Evolutionary conservation across 2,888 invertebrate species (phyloP).

Genomic region (Eupithecia centaureata): DNA sequence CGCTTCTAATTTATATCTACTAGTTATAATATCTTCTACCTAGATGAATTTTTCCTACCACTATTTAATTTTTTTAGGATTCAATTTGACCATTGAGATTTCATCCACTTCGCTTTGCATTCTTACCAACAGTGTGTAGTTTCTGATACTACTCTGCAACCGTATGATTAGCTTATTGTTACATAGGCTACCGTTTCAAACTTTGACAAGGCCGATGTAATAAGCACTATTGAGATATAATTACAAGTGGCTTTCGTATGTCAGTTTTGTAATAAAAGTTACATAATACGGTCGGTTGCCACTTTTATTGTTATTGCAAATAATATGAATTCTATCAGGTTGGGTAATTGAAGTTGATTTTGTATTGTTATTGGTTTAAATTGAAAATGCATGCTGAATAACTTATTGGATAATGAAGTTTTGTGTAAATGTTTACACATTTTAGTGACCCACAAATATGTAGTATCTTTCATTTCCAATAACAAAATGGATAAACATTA

Average conservation of each 20-base stretch:
- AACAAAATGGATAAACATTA: no score
- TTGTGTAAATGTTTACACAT: not conserved
- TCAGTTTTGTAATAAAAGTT: conserved; percentile 52
- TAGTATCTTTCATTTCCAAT: no score
- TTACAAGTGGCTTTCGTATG: conserved; percentile 58
- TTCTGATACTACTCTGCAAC: conserved; percentile 58
- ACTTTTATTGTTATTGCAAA: conserved; percentile 38
- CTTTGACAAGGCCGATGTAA: conserved; percentile 71
- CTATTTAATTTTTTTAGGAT: not conserved
- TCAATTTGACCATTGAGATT: not conserved
- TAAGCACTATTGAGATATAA: conserved; percentile 66
- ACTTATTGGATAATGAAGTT: not conserved
- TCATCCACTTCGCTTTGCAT: not conserved
- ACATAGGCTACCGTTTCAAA: conserved; percentile 72
- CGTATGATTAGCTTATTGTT: conserved; percentile 78
- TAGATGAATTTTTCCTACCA: not conserved
- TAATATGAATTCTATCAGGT: conserved; percentile 28
- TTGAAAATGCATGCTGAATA: conserved; percentile 32
- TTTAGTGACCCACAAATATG: no score
- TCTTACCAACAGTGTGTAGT: conserved; percentile 50
- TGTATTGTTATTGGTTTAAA: conserved; percentile 31
- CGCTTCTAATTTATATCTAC: not conserved
- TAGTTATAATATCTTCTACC: not conserved
- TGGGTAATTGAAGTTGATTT: conserved; percentile 33
- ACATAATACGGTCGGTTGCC: conserved; percentile 49